These are phyloP conservation scores for Podarcis lilfordi DNA, from an alignment of 2,797 vertebrate genomes.

Conservation along the genomic window DNA sequence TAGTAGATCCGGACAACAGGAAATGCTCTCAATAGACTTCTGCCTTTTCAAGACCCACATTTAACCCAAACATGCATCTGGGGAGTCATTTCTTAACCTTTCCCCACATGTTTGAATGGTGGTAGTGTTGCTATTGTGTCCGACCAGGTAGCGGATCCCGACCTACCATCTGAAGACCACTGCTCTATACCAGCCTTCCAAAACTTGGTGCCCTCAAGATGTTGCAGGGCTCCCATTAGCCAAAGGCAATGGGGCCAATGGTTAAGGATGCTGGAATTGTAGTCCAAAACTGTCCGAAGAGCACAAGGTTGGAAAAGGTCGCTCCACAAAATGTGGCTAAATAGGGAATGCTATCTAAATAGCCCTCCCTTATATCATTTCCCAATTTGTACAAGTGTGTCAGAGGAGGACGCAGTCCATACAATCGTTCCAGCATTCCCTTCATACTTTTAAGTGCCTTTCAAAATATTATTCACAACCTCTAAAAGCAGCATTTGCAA, in stretches of 20 bases:
- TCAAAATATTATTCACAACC: slow-evolving; percentile 20
- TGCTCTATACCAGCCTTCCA: background rate
- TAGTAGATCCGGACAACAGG: background rate
- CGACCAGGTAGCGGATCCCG: no score
- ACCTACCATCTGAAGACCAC: no score
- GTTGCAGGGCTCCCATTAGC: background rate
- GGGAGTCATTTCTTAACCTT: no score
- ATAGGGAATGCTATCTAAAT: background rate
- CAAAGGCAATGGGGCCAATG: no score
- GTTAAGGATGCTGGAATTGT: no score
- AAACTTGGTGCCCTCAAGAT: background rate
- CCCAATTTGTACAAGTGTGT: background rate
- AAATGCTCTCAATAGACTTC: background rate
- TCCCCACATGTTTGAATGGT: no score
- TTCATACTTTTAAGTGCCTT: background rate
- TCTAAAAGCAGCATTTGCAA: slow-evolving; percentile 36
- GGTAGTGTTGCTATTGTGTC: no score
- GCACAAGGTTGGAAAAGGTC: no score
- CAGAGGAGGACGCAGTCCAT: background rate
- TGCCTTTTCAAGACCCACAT: no score
- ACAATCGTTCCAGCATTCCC: background rate
- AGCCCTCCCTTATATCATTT: background rate
- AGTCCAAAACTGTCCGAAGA: background rate
- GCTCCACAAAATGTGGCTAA: background rate
- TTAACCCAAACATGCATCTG: no score